Conservation (phyloP, 1,140 invertebrate genomes). For the Zaprionus taronus region DNA sequence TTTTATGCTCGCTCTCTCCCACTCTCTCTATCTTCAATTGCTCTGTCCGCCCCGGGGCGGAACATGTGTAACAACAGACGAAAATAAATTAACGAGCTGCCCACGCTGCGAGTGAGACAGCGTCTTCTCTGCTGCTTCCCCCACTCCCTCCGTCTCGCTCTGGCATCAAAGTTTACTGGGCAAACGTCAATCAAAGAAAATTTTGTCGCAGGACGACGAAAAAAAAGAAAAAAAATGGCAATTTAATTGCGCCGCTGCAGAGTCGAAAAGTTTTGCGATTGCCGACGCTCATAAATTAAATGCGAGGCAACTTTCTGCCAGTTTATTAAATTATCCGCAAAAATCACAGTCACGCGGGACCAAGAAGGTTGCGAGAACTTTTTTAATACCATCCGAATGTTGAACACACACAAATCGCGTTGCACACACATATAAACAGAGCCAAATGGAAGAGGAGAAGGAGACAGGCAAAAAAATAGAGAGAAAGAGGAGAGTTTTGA, state of each 20-base stretch:
- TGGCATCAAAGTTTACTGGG: constrained; percentile 16
- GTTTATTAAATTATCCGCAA: constrained; percentile 70
- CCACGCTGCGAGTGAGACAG: constrained; percentile 15
- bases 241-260: constrained; percentile 41
- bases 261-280: constrained; percentile 28
- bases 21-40: constrained; percentile 21
- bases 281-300: constrained; percentile 54
- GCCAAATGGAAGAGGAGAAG: not conserved
- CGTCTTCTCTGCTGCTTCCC: too few relatives aligned
- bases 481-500: constrained; percentile 4
- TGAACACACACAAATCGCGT: constrained; percentile 34
- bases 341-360: constrained; percentile 24
- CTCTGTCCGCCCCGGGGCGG: not conserved
- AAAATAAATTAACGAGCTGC: constrained; percentile 52
- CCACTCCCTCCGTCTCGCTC: not conserved
- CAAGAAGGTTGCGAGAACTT: constrained; percentile 20
- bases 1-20: not conserved
- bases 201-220: constrained; percentile 17
- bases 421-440: not conserved
- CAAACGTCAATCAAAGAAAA: constrained; percentile 47
- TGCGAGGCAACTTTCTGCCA: constrained; percentile 55
- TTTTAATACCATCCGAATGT: constrained; percentile 34
- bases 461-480: not conserved
- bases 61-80: constrained; percentile 42
- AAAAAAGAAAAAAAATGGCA: constrained; percentile 3